Evolutionary conservation across 2,113 vertebrate genomes (phyloP), one percentile per base, ranked within the genome.

Genomic region (Protobothrops flavoviridis): DNA sequence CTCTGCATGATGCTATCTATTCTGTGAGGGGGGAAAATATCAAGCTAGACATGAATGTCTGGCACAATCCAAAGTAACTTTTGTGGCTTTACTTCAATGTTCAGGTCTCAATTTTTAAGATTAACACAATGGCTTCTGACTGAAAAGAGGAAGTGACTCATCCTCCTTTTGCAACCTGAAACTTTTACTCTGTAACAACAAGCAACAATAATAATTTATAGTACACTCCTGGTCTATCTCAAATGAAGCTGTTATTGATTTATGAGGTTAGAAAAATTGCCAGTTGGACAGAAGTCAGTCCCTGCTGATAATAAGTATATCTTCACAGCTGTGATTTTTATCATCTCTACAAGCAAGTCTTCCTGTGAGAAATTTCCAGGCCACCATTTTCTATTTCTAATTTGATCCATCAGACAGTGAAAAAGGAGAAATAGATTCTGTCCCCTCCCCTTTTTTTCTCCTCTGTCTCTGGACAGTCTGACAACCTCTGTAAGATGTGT

Each of bases 181-280:
- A 90, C n/a, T 91, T 64, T 55, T 91, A 93, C 50, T 52, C 0
- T 12, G 95, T 29, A 90, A 12, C 26, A 89, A 89, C 12, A 91
- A 90, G 48, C n/a, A 91, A 6, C 57, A 87, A 57, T 24, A 87
- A 94, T 91, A 95, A 96, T 93, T 92, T 95, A 81, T 81, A 81
- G 33, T 81, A 85, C 81, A 92, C 88, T 92, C 93, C 89, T 94
- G 85, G 93, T 94, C 94, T 93, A 93, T 89, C 93, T 48, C 90
- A 95, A 87, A 91, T 92, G 87, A 89, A 96, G 92, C 94, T 96
- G 94, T 91, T 92, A 95, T 95, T 97, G 95, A 95, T 96, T 95
- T 90, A 92, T 93, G 91, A 94, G 39, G 90, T 94, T 95, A 81
- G 92, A 92, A 93, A 96, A 97, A 95, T 89, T 91, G 87, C 88